Conservation (phyloP, 1,140 invertebrate species). For the Nasonia longicornis region DNA sequence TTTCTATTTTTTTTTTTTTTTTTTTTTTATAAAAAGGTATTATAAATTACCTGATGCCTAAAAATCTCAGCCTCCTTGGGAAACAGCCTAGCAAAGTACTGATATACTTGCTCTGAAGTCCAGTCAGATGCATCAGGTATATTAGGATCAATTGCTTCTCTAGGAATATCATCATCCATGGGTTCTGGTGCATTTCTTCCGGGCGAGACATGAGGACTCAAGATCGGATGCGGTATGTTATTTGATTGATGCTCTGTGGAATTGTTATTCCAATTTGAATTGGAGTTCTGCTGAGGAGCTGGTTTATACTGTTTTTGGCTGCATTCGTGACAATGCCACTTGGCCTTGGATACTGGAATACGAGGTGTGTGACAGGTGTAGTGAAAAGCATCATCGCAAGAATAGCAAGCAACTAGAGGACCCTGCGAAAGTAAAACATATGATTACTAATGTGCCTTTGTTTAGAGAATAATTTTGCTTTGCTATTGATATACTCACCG, state of each 20-base stretch:
- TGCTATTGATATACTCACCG: conserved; percentile 69
- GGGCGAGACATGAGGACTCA: conserved; percentile 66
- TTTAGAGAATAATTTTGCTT: background rate
- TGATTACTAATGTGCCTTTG: background rate
- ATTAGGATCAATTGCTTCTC: conserved; percentile 71
- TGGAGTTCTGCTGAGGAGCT: conserved; percentile 38
- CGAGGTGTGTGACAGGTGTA: conserved; percentile 78
- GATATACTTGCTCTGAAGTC: conserved; percentile 84
- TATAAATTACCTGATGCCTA: conserved; percentile 78
- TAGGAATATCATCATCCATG: conserved; percentile 59
- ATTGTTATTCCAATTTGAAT: conserved; percentile 59
- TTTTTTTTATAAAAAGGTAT: conserved; percentile 21
- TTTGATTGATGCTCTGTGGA: conserved; percentile 25
- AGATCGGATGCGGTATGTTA: conserved; percentile 58
- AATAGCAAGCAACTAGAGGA: conserved; percentile 79
- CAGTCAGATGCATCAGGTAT: conserved; percentile 85
- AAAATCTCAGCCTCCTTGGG: conserved; percentile 82
- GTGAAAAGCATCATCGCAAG: conserved; percentile 87
- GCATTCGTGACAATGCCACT: conserved; percentile 64
- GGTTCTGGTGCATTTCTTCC: conserved; percentile 56
- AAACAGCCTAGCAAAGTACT: conserved; percentile 82
- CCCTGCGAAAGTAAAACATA: conserved; percentile 54
- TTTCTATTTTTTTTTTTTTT: background rate
- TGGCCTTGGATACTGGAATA: conserved; percentile 63
- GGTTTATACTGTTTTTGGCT: conserved; percentile 54